phyloP scores from a whole-genome alignment of 2,888 invertebrate genomes.

The Rutpela maculata region DNA sequence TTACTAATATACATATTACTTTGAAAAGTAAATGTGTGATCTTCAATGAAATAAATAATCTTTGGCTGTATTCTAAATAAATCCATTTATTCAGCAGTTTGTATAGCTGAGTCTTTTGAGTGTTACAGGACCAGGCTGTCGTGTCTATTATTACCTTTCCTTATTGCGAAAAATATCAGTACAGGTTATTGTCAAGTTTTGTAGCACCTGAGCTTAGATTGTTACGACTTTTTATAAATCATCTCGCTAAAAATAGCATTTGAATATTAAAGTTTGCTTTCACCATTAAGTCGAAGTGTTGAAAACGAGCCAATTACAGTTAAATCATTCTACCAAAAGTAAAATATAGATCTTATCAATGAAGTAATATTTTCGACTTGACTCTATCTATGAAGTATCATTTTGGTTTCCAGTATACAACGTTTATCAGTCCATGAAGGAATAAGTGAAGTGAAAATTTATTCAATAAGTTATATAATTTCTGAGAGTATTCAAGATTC shows the following conservation, averaged over 20 bases:
- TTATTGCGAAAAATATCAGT: too few relatives aligned
- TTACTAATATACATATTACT: too few relatives aligned
- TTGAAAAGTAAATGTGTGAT: too few relatives aligned
- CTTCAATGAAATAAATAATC: too few relatives aligned
- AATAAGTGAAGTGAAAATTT: constrained; percentile 11
- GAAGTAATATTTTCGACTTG: background rate
- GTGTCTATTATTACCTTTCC: too few relatives aligned
- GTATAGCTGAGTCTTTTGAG: too few relatives aligned
- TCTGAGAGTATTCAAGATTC: background rate
- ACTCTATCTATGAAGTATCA: constrained; percentile 2
- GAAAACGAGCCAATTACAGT: constrained; percentile 1
- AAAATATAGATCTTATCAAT: background rate
- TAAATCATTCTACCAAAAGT: background rate
- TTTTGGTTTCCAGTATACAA: background rate
- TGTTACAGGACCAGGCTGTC: too few relatives aligned
- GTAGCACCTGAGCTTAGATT: background rate
- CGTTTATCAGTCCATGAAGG: background rate
- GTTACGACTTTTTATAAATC: background rate
- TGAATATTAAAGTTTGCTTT: background rate
- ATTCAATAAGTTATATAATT: background rate
- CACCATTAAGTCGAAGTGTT: background rate
- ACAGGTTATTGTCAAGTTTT: background rate
- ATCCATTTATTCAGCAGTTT: too few relatives aligned
- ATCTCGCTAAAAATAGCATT: background rate
- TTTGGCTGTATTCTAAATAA: too few relatives aligned